phyloP scores from a whole-genome alignment of 2,113 vertebrate genomes.

The Embiotoca jacksoni region DNA sequence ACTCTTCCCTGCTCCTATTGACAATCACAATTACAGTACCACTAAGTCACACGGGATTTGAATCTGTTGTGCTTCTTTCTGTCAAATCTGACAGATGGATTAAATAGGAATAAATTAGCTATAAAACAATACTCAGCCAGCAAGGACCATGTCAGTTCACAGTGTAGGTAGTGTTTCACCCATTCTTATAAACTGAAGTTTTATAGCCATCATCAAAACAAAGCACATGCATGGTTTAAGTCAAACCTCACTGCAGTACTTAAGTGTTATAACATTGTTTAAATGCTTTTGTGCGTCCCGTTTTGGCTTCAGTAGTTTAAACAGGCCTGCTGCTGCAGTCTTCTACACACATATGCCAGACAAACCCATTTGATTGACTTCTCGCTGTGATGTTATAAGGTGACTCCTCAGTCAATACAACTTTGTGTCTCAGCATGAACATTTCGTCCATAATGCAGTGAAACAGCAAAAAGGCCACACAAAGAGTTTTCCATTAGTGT shows the following conservation, averaged over 20 bases:
- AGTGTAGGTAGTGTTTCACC: not conserved
- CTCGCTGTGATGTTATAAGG: conserved; percentile 23
- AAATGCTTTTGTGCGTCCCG: no score
- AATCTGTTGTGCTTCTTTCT: no score
- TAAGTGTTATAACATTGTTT: no score
- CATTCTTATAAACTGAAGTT: no score
- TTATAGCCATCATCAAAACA: no score
- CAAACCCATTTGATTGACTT: conserved; percentile 14
- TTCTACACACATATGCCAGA: not conserved
- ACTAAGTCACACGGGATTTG: not conserved
- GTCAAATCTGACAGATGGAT: no score
- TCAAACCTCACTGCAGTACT: no score
- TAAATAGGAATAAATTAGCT: not conserved
- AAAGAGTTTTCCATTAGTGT: no score
- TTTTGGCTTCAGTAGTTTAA: no score
- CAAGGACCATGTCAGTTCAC: not conserved
- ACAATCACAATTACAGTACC: not conserved
- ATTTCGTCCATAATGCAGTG: conserved; percentile 16
- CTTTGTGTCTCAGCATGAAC: conserved; percentile 34
- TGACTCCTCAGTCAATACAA: conserved; percentile 41
- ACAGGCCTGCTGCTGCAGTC: no score
- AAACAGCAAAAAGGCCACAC: not conserved
- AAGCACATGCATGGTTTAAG: no score
- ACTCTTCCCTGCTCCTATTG: not conserved
- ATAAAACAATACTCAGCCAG: not conserved